Conservation (phyloP, 2,797 vertebrate genomes). For the Spinus pinus region DNA sequence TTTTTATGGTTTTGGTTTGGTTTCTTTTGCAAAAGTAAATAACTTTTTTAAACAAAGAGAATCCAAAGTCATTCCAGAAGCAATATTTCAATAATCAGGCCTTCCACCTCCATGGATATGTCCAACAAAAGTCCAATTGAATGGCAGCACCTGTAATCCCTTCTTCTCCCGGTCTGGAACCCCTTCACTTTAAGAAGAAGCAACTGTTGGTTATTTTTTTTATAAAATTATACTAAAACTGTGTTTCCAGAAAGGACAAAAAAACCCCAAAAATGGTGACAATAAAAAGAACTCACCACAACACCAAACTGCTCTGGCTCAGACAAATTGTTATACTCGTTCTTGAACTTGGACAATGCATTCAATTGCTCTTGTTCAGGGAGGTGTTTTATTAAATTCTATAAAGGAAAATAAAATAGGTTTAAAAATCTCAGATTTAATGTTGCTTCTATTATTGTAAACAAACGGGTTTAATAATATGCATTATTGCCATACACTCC, state of each 20-base stretch:
- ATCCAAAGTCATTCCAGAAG: not conserved
- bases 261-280: not conserved
- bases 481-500: not conserved
- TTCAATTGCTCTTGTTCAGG: constrained; percentile 92
- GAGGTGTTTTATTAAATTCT: constrained; percentile 96
- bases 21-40: not conserved
- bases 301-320: constrained; percentile 96
- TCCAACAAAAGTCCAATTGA: not conserved
- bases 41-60: not conserved
- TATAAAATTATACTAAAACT: not conserved
- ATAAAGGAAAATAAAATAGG: constrained; percentile 28
- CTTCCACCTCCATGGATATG: not conserved
- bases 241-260: not conserved
- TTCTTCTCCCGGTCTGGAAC: not conserved
- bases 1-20: not conserved
- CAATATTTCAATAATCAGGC: not conserved
- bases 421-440: not conserved
- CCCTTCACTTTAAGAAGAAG: not conserved
- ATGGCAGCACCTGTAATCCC: not conserved
- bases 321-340: constrained; percentile 86
- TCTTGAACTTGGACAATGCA: constrained; percentile 85
- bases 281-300: constrained; percentile 84
- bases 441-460: not conserved
- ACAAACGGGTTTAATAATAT: not conserved
- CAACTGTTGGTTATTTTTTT: not conserved